Conservation (phyloP, 2,888 invertebrate species). For the Ormyrus labotus region DNA sequence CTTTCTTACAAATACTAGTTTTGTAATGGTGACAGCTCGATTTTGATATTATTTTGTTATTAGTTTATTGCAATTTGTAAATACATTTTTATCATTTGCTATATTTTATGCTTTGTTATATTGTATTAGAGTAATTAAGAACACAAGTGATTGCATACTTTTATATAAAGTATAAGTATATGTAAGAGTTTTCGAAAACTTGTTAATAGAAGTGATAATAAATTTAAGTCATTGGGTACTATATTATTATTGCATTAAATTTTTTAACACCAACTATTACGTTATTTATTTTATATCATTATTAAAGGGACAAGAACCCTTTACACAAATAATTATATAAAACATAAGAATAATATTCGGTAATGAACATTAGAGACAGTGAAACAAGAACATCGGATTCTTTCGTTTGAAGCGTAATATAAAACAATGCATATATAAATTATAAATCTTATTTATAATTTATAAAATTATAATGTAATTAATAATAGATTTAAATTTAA, state of each 20-base stretch:
- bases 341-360: too few species aligned
- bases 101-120: conserved; percentile 55
- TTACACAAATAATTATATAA: too few species aligned
- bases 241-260: background rate
- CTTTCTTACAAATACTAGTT: conserved; percentile 36
- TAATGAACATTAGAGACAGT: too few species aligned
- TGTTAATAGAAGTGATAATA: conserved; percentile 56
- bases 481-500: too few species aligned
- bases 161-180: conserved; percentile 41
- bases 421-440: too few species aligned
- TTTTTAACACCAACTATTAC: background rate
- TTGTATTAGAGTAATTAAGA: conserved; percentile 43
- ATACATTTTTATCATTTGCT: conserved; percentile 55
- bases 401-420: too few species aligned
- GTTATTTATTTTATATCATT: background rate
- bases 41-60: conserved; percentile 52
- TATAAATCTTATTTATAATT: too few species aligned
- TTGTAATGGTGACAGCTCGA: conserved; percentile 48
- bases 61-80: conserved; percentile 54
- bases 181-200: conserved; percentile 48
- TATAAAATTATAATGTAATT: too few species aligned
- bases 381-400: too few species aligned
- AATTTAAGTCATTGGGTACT: conserved; percentile 42
- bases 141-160: conserved; percentile 51
- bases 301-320: background rate